A percentile compares a stretch with the other conserved stretches of the same genome.
phyloP scores from a whole-genome alignment of 23 tunicate species.

The Pegea sp. region DNA sequence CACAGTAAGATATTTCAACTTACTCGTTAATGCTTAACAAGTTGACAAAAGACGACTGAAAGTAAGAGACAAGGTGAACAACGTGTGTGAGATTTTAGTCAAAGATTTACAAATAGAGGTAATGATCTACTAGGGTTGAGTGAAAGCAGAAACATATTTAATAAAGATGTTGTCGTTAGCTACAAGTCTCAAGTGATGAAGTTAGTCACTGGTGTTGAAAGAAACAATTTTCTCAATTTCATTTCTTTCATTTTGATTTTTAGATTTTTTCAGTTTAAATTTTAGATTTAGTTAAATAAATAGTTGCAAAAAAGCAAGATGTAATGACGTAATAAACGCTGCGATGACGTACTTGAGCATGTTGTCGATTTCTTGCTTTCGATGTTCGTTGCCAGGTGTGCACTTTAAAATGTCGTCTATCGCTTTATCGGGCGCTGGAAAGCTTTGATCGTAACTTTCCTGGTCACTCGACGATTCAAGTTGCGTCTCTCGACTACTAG shows the following conservation, averaged over 20 bases:
- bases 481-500: slow-evolving; percentile 8
- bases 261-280: no score
- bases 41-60: not conserved
- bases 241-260: no score
- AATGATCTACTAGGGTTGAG: slow-evolving; percentile 24
- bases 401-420: slow-evolving; percentile 73
- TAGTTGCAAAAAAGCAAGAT: no score
- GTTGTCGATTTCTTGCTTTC: slow-evolving; percentile 21
- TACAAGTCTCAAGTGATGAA: no score
- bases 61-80: not conserved
- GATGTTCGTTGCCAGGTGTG: slow-evolving; percentile 40
- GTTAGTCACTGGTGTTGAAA: no score
- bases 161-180: no score
- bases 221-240: no score
- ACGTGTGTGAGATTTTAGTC: slow-evolving; percentile 14
- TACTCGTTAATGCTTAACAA: slow-evolving; percentile 37
- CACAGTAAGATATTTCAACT: no score
- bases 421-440: slow-evolving; percentile 28
- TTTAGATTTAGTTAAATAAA: no score
- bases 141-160: no score
- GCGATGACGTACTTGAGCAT: slow-evolving; percentile 25
- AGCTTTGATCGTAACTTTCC: slow-evolving; percentile 13
- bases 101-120: slow-evolving; percentile 39
- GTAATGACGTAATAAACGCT: no score
- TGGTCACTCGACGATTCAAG: slow-evolving; percentile 13